Conservation (phyloP, 1,140 invertebrate genomes). For the Aphelinus atriplicis region DNA sequence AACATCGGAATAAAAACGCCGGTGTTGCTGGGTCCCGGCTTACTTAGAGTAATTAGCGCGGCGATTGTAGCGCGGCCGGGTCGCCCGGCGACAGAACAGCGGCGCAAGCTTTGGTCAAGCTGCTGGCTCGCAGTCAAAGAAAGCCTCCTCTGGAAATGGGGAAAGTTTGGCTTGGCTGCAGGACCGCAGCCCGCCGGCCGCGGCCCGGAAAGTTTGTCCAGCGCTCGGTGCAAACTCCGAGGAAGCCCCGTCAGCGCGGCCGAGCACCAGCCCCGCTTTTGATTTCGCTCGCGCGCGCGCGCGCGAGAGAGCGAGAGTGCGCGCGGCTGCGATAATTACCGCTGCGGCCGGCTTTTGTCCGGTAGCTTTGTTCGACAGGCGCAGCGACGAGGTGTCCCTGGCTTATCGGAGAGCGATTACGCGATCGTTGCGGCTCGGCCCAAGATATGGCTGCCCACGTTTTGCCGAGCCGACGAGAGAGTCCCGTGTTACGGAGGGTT, state of each 20-base stretch:
- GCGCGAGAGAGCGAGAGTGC: conserved; percentile 41
- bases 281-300: conserved; percentile 45
- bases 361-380: conserved; percentile 50
- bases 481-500: too few relatives aligned
- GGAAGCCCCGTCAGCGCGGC: conserved; percentile 61
- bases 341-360: conserved; percentile 56
- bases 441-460: too few relatives aligned
- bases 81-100: neutral
- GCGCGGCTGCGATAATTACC: conserved; percentile 56
- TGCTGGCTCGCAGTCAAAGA: conserved; percentile 52
- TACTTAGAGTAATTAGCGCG: conserved; percentile 36
- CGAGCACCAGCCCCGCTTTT: conserved; percentile 38
- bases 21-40: neutral
- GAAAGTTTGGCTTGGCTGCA: conserved; percentile 54
- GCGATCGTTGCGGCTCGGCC: conserved; percentile 1
- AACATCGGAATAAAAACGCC: too few relatives aligned
- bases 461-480: too few relatives aligned
- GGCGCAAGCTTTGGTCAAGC: conserved; percentile 40
- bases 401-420: conserved; percentile 50
- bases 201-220: conserved; percentile 43
- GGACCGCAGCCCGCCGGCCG: conserved; percentile 45
- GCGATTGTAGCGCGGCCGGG: conserved; percentile 17
- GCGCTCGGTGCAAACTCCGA: conserved; percentile 55
- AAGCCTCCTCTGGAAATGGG: conserved; percentile 49
- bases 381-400: conserved; percentile 38